Percentiles rank a stretch among this genome's conserved stretches.
Evolutionary conservation across 1,140 invertebrate genomes (phyloP).

Genomic region (Lasioglossum baleicum): DNA sequence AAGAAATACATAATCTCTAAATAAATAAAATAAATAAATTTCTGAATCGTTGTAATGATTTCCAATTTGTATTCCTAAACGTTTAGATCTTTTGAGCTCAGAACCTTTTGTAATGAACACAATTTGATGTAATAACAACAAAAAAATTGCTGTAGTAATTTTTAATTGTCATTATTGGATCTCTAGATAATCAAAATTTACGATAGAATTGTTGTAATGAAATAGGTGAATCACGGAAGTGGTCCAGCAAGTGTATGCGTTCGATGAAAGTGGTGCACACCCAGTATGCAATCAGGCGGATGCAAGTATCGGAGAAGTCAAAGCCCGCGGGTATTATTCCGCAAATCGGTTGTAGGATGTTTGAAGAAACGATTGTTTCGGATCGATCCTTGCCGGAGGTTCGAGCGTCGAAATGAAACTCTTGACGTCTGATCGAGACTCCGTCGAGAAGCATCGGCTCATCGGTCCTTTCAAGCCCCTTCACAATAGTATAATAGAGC

Average conservation of each 20-base stretch:
- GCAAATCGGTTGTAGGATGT: conserved; percentile 63
- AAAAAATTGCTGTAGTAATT: too few species aligned
- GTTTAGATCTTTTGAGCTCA: too few species aligned
- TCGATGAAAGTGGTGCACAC: conserved; percentile 26
- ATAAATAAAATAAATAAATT: too few species aligned
- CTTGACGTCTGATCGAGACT: conserved; percentile 60
- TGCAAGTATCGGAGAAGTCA: conserved; percentile 55
- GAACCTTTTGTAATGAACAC: too few species aligned
- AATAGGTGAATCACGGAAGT: too few species aligned
- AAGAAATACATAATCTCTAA: too few species aligned
- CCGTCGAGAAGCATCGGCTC: conserved; percentile 51
- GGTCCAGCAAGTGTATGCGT: not conserved
- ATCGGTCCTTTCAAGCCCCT: conserved; percentile 55
- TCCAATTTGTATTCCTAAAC: too few species aligned
- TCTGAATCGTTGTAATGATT: too few species aligned
- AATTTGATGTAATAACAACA: too few species aligned
- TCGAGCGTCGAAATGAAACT: conserved; percentile 66
- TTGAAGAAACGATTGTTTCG: conserved; percentile 69
- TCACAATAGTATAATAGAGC: conserved; percentile 63
- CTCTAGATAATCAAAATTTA: too few species aligned
- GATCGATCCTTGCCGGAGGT: conserved; percentile 55
- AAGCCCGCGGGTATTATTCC: conserved; percentile 56
- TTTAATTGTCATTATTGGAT: too few species aligned
- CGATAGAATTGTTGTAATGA: too few species aligned
- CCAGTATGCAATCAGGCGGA: conserved; percentile 42